These are phyloP conservation scores for Gadopsis marmoratus DNA, from an alignment of 2,797 vertebrate species.

Conservation along the genomic window DNA sequence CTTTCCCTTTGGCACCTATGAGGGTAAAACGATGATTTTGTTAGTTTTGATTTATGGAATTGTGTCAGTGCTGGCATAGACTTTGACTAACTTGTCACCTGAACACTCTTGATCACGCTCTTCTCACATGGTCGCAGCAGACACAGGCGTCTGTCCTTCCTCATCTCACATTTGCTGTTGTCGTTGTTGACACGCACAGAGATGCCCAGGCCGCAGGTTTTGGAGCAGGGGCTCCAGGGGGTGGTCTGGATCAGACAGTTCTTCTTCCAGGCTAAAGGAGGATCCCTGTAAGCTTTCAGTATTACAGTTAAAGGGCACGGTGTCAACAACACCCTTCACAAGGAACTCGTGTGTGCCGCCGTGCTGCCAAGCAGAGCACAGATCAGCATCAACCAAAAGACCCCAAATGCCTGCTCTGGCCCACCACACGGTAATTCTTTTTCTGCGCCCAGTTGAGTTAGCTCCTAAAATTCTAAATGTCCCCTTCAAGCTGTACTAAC, in stretches of 20 bases:
- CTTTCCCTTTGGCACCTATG: conserved; percentile 91
- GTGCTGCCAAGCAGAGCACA: conserved; percentile 7
- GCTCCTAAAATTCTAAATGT: neutral
- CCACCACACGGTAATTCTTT: neutral
- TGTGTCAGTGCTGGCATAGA: neutral
- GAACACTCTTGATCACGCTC: conserved; percentile 81
- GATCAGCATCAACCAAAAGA: conserved; percentile 9
- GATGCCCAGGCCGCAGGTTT: conserved; percentile 93
- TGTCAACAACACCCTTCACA: conserved; percentile 71
- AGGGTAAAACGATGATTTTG: conserved; percentile 8
- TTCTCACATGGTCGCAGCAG: conserved; percentile 91
- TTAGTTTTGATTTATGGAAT: neutral
- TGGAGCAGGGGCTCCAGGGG: conserved; percentile 94
- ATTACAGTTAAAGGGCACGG: conserved; percentile 79
- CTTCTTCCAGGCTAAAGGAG: conserved; percentile 93
- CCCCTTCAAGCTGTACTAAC: neutral
- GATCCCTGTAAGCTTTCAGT: conserved; percentile 93
- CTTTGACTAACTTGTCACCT: conserved; percentile 84
- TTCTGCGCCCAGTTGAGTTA: neutral
- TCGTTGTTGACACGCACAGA: conserved; percentile 93
- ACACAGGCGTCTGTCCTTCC: conserved; percentile 91
- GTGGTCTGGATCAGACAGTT: conserved; percentile 95
- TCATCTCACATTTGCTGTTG: conserved; percentile 94
- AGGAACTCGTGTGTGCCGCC: conserved; percentile 6
- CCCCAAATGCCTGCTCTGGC: conserved; percentile 7